phyloP scores from a whole-genome alignment of 2,888 invertebrate species.

The Morpho helenor region DNA sequence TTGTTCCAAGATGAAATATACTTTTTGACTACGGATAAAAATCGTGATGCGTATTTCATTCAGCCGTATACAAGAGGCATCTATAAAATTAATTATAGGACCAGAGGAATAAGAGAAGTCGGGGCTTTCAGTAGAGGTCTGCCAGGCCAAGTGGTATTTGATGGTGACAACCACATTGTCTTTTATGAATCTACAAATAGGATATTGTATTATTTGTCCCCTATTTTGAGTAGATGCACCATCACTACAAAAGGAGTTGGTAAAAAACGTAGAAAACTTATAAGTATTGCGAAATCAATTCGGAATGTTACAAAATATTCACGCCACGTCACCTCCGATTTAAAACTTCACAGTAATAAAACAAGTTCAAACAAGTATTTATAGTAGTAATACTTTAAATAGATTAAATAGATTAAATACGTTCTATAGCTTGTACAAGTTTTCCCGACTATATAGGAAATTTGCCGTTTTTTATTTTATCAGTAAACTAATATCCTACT shows the following conservation, averaged over 20 bases:
- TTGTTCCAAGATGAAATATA: conserved; percentile 48
- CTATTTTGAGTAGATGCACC: conserved; percentile 46
- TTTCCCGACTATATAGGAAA: too few species aligned
- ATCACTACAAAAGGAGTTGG: conserved; percentile 38
- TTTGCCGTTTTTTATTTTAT: too few species aligned
- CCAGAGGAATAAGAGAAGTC: conserved; percentile 37
- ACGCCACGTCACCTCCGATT: too few species aligned
- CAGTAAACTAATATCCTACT: too few species aligned
- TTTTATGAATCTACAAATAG: conserved; percentile 46
- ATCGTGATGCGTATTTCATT: conserved; percentile 47
- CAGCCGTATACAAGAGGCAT: conserved; percentile 47
- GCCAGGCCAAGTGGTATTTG: conserved; percentile 48
- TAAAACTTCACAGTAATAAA: too few species aligned
- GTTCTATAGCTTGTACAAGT: too few species aligned
- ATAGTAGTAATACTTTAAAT: too few species aligned
- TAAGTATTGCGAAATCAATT: background rate
- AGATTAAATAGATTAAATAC: too few species aligned
- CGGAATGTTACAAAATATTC: background rate
- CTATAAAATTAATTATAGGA: conserved; percentile 48
- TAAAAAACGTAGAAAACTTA: conserved; percentile 23
- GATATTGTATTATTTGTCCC: conserved; percentile 49
- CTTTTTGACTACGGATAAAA: conserved; percentile 46
- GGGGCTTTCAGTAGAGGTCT: conserved; percentile 49
- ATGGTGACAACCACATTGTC: conserved; percentile 52
- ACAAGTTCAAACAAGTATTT: too few species aligned